Base-by-base conservation (phyloP, 2,797 vertebrate species). In the Lacerta agilis region DNA sequence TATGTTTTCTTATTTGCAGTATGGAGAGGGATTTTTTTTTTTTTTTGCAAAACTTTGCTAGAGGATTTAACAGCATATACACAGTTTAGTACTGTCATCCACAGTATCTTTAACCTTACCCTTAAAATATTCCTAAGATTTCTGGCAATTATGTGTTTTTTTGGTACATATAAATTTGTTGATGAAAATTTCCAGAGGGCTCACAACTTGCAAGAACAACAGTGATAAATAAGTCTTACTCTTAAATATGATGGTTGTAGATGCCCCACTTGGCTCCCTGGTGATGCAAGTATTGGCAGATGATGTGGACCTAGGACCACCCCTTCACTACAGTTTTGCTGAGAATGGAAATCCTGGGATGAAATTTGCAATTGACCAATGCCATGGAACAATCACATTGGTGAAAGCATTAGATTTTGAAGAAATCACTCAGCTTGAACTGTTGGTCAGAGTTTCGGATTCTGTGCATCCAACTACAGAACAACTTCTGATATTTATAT, bases 361-460 rank as follows among this genome's bases (percentile, higher is more conserved):
- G 23, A 97, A 97, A 89, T 99, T 99, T 88, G 96, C 97, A 81
- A 97, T 99, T 0, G 95, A 98, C 91, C 96, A 55, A 3, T 97
- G 97, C 87, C 98, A 97, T 0, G 99, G 98, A 45, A 90, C 95
- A 38, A 92, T 99, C 66, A 96, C 96, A 2, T 92, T 98, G 87
- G 95, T 96, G 33, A 94, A 91, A 85, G 92, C 95, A 8, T 91
- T 99, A 94, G 98, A 99, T 97, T 98, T 97, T 88, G 98, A 99
- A 95, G 97, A 97, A 92, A 93, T 93, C 93, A 49, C 94, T 2
- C 94, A 97, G 43, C 96, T 98, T 93, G 91, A 91, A 0, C 91
- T 99, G 86, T 94, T 43, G 38, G 93, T 99, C 79, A 87, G 91
- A 27, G 97, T 98, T 27, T 99, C 98, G 1, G 98, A 99, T 94